Evolutionary conservation across 2,113 vertebrate genomes (phyloP).

Genomic region (Recurvirostra avosetta): DNA sequence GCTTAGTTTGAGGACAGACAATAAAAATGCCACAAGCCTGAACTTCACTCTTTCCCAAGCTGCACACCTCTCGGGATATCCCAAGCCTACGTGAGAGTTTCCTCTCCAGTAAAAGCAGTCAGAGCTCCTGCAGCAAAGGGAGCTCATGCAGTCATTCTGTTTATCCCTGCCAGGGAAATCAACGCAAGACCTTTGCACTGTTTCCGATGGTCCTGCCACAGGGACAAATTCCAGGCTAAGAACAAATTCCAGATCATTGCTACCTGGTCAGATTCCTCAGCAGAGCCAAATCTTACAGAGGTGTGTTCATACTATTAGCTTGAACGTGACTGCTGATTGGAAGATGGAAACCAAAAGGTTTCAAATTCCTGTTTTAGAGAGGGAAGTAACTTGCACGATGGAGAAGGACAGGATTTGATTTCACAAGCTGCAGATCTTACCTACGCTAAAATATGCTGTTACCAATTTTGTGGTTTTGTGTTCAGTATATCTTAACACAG

Average conservation of each 20-base stretch:
- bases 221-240: conserved; percentile 41
- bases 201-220: not conserved
- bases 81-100: not conserved
- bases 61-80: not conserved
- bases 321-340: not conserved
- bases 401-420: not conserved
- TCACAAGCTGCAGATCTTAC: not conserved
- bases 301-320: not conserved
- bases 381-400: not conserved
- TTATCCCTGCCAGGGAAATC: not conserved
- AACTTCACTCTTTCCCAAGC: not conserved
- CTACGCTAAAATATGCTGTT: not conserved
- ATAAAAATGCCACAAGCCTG: not conserved
- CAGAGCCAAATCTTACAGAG: not conserved
- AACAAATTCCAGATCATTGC: conserved; percentile 24
- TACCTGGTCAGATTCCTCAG: not conserved
- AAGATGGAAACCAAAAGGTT: not conserved
- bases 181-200: conserved; percentile 32
- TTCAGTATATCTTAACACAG: not conserved
- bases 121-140: not conserved
- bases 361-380: not conserved
- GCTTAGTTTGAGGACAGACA: not conserved
- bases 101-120: not conserved
- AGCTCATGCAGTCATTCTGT: not conserved
- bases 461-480: not conserved